Evolutionary conservation across 2,113 vertebrate species (phyloP).

Genomic region (Hypomesus transpacificus): DNA sequence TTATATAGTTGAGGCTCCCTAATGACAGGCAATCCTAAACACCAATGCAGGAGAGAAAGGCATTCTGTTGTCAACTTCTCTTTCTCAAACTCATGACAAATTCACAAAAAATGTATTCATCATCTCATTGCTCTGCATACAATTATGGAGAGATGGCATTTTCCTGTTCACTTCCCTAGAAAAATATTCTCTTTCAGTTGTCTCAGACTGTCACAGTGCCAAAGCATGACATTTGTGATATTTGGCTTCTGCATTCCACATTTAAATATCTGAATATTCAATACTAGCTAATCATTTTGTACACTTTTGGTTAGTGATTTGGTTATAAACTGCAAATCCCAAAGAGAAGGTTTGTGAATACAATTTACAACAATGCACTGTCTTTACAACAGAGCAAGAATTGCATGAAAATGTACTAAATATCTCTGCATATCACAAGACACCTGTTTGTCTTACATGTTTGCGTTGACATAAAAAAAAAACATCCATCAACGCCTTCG

Average conservation of each 20-base stretch:
- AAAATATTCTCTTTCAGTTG: conserved; percentile 41
- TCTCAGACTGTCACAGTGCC: background rate
- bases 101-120: conserved; percentile 37
- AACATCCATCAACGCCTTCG: conserved; percentile 27
- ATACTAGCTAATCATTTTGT: conserved; percentile 1
- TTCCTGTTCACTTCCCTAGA: conserved; percentile 40
- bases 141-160: conserved; percentile 36
- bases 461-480: conserved; percentile 12
- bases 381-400: conserved; percentile 21
- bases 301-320: conserved; percentile 17
- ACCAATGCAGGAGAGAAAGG: background rate
- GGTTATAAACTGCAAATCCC: background rate
- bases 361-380: no score
- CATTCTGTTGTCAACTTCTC: background rate
- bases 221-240: conserved; percentile 22
- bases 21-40: conserved; percentile 1
- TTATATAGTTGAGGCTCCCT: conserved; percentile 11
- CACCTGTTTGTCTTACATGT: no score
- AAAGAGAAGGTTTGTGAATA: background rate
- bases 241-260: background rate
- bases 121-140: conserved; percentile 30
- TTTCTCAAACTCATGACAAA: conserved; percentile 13
- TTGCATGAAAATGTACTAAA: no score
- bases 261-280: conserved; percentile 16
- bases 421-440: no score